These are phyloP conservation scores for Trinectes maculatus DNA, from an alignment of 2,113 vertebrate species.

Conservation along the genomic window DNA sequence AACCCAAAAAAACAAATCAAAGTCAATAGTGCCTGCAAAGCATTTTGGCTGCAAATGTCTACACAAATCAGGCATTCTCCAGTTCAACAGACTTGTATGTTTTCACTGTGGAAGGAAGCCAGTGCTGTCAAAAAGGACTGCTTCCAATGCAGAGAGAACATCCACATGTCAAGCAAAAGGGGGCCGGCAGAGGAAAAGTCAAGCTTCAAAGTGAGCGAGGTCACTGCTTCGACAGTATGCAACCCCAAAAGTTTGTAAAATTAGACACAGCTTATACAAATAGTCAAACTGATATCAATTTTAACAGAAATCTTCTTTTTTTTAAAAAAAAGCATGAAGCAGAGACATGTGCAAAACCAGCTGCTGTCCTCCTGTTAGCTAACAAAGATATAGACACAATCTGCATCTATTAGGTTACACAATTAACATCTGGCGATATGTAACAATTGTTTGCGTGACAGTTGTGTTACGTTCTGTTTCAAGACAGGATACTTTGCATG, in stretches of 20 bases:
- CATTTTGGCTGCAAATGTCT: not conserved
- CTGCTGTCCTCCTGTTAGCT: not conserved
- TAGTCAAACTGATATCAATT: not conserved
- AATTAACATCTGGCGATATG: no score
- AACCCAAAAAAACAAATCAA: not conserved
- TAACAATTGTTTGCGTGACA: no score
- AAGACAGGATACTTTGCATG: no score
- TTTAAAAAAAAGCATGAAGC: not conserved
- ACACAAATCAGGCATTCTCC: conserved; percentile 5
- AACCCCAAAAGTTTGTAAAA: not conserved
- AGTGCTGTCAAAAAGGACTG: not conserved
- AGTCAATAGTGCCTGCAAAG: conserved; percentile 8
- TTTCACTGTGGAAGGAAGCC: not conserved
- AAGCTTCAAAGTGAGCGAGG: not conserved
- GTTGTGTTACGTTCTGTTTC: no score
- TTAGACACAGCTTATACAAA: not conserved
- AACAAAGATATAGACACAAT: not conserved
- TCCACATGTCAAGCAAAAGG: not conserved
- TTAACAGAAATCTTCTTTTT: not conserved
- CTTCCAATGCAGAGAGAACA: not conserved
- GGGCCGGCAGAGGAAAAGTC: not conserved
- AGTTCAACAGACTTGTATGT: conserved; percentile 35
- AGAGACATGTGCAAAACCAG: not conserved
- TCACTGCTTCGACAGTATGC: not conserved
- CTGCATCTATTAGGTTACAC: not conserved